Percentiles rank a stretch among this genome's conserved stretches.
Conservation (phyloP, 2,113 vertebrate species). For the Lichenostomus cassidix region DNA sequence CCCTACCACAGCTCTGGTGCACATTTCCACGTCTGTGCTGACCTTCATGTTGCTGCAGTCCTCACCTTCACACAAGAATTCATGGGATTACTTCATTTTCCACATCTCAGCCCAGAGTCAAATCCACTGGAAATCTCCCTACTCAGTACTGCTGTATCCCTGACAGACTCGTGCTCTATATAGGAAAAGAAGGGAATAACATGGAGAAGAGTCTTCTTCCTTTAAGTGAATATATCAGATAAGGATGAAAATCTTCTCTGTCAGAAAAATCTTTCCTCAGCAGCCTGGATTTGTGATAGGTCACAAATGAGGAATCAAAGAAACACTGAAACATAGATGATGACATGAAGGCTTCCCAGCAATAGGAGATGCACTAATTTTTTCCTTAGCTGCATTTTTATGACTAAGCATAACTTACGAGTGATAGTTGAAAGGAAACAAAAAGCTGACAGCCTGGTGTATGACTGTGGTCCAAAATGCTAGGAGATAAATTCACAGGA, state of each 20-base stretch:
- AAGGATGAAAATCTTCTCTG: background rate
- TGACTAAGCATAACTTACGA: conserved; percentile 42
- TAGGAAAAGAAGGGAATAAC: background rate
- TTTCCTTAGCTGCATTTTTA: conserved; percentile 32
- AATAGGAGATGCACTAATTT: background rate
- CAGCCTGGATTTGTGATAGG: background rate
- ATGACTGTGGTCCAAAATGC: background rate
- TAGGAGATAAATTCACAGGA: background rate
- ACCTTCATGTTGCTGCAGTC: background rate
- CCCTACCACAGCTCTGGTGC: background rate
- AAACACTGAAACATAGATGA: background rate
- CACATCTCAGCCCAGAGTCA: background rate
- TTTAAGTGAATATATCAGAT: background rate
- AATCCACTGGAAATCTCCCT: background rate
- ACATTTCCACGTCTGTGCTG: background rate
- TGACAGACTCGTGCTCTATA: background rate
- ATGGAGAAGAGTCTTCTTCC: background rate
- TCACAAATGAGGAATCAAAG: background rate
- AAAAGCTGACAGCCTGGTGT: conserved; percentile 3
- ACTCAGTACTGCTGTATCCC: background rate
- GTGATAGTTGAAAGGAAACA: background rate
- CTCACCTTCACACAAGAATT: background rate
- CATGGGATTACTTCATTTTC: background rate
- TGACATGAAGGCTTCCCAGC: background rate
- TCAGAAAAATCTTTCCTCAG: background rate